Base-by-base conservation (phyloP, 2,797 vertebrate genomes). In the Echeneis naucrates region DNA sequence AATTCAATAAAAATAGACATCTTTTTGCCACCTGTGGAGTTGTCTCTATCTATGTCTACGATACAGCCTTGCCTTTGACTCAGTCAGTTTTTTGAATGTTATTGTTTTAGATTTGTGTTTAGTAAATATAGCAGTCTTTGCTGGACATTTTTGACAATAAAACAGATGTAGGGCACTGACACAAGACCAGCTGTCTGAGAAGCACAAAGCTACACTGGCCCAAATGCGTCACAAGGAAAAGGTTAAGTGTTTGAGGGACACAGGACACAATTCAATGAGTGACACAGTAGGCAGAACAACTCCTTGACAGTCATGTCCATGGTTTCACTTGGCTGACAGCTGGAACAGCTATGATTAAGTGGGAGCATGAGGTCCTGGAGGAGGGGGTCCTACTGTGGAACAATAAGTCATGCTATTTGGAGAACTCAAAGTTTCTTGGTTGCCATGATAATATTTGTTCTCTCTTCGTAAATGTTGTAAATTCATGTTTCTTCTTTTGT, bases 221-320 rank as follows among this genome's bases (percentile, higher is more conserved):
- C 10, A 59, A 17, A 30, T 65, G 37, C 62, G 40, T 42, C 62
- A 27, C 6, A 54, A 68, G 33, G 50, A 73, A 26, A 21, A 14
- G 13, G 1, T 44, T 23, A 74, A 53, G 4, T 47, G 6, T 45
- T 27, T 26, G 27, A 26, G 45, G 48, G 59, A 45, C 71, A 38
- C 52, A 60, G 61, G 44, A 32, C 27, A n/a, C n/a, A n/a, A n/a
- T n/a, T n/a, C n/a, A n/a, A n/a, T n/a, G n/a, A n/a, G n/a, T n/a
- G n/a, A n/a, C n/a, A n/a, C n/a, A n/a, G n/a, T n/a, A n/a, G n/a
- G n/a, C n/a, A n/a, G n/a, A n/a, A n/a, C n/a, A n/a, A n/a, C 26
- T 74, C 75, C 44, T 40, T 23, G 13, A 63, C 26, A 51, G 63
- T 57, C 37, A 37, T 30, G 56, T 56, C 14, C 5, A 33, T 48